phyloP scores from a whole-genome alignment of 1,140 invertebrate genomes.

The Caenorhabditis remanei region DNA sequence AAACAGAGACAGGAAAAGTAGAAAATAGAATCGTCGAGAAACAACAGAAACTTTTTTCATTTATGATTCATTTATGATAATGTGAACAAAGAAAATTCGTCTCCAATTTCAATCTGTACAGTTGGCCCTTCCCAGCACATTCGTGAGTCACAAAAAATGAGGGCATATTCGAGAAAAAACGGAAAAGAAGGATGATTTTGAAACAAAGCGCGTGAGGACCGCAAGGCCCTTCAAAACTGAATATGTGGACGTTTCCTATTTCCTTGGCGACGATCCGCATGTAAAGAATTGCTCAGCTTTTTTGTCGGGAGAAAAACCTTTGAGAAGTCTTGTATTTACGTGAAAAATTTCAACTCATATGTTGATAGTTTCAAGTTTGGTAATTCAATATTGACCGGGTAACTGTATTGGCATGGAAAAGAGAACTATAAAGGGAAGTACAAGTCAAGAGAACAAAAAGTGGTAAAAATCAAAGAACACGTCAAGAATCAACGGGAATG shows the following conservation, averaged over 20 bases:
- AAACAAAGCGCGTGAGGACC: not conserved
- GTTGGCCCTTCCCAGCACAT: not conserved
- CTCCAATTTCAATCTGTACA: not conserved
- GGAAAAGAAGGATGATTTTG: not conserved
- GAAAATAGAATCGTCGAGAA: not conserved
- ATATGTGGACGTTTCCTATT: constrained; percentile 42
- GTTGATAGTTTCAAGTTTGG: no score
- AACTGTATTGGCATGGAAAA: no score
- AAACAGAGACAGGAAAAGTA: not conserved
- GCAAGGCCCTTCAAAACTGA: not conserved
- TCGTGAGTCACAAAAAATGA: constrained; percentile 13
- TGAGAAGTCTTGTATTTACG: no score
- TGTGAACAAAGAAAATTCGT: not conserved
- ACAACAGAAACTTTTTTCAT: not conserved
- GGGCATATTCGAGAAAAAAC: not conserved
- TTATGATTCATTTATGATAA: constrained; percentile 34
- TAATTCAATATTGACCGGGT: no score
- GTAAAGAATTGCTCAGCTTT: not conserved
- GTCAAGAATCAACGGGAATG: not conserved
- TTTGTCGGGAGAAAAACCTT: not conserved
- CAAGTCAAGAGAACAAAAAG: not conserved
- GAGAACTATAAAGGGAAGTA: no score
- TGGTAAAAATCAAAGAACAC: not conserved
- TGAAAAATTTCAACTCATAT: no score
- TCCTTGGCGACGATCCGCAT: constrained; percentile 19